Evolutionary conservation across 2,888 invertebrate species (phyloP), one percentile per base, ranked within the genome.

Genomic region (Aspidiotus destructor): DNA sequence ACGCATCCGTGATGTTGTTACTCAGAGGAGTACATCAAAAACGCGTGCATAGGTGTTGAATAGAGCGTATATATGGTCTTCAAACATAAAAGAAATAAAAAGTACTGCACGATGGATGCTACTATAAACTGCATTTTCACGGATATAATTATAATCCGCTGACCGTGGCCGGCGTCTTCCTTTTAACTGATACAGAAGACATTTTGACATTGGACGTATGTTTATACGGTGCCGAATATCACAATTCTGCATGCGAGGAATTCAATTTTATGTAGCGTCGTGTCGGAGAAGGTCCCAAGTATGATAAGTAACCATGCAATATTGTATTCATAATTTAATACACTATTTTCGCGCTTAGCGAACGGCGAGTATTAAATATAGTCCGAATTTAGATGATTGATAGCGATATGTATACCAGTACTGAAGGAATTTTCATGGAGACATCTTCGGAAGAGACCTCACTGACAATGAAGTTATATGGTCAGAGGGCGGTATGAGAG

Each of bases 201-300:
- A 48, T n/a, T n/a, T 13, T 13, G 48, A 48, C n/a, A n/a, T 48
- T 28, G 28, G 28, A 28, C 48, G n/a, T 48, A n/a, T 48, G 48
- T 48, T 48, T 48, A n/a, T 48, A 48, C 48, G n/a, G n/a, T 48
- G 48, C 48, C 48, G 48, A 48, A 48, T n/a, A 48, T 48, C 48
- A 48, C 48, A n/a, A 48, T 48, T 11, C 48, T 48, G 48, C 48
- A 48, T 48, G 48, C 48, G 48, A 13, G n/a, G n/a, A 13, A 48
- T 48, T 48, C 48, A n/a, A 48, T 48, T 13, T 48, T 48, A 28
- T 28, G 28, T 28, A 28, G 28, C 28, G 28, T 28, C 28, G 28
- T 28, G 28, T 28, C 28, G 28, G 28, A 28, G 28, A 28, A 28
- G 28, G 28, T 28, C 28, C 28, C 28, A 28, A 48, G n/a, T 48